Evolutionary conservation across 2,113 vertebrate genomes (phyloP), one percentile per base, ranked within the genome.

Genomic region (Tupaia chinensis): DNA sequence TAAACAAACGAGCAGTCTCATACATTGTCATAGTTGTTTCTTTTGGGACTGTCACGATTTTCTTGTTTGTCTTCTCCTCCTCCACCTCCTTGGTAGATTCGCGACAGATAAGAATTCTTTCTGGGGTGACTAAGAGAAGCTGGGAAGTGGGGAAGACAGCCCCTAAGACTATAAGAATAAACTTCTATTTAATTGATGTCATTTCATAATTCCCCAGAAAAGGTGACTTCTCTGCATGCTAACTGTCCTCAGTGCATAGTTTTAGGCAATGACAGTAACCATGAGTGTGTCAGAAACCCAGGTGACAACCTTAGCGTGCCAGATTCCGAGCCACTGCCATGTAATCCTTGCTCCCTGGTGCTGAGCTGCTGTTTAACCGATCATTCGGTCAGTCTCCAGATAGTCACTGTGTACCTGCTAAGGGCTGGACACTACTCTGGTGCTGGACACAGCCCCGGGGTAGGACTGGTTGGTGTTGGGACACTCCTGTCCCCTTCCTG

Each of bases 371-470:
- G 2, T 5, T 68, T 32, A n/a, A 73, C 16, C 32, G 10, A 11
- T 61, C 27, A 34, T 13, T 63, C 34, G 15, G 66, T 63, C 53
- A 44, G 29, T 69, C 14, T 2, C 32, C 68, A 34, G 20, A 8
- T 34, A 4, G 10, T n/a, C 7, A 16, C 9, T 0, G 44, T 13
- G 34, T 53, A 7, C 44, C 44, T 8, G 44, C 68, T 2, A 8
- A 16, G n/a, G 25, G 23, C 29, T 29, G 22, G 61, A 54, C 8
- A 3, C 25, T 54, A 11, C 16, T 17, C 22, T 61, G 44, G 60
- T 44, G 44, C 44, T 44, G 44, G 44, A 44, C 44, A 25, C 58
- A 44, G 63, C 77, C 68, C 83, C 29, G 27, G 44, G 32, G 16
- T 12, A 5, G 27, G 32, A 1, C 23, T 23, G 56, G 7, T 12